Evolutionary conservation across 1,140 invertebrate genomes (phyloP), one percentile per base, ranked within the genome.

Genomic region (Aphidius gifuensis): DNA sequence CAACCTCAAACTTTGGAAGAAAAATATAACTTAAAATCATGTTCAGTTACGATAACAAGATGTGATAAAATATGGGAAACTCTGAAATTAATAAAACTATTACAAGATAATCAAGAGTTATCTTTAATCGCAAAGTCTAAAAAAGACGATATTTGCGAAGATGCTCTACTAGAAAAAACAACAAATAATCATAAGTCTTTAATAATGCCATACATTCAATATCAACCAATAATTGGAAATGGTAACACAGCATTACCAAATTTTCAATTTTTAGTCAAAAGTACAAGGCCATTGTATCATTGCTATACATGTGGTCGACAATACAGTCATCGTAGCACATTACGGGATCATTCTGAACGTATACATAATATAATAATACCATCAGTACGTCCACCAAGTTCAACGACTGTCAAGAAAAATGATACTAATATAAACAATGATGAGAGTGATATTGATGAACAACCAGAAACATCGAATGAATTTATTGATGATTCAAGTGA

Each of bases 261-360:
- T 68, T 77, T 78, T 42, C 64, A 72, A 60, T 71, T 78, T 40
- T 69, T 71, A 16, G 66, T 76, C 3, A 72, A 73, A 63, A 68
- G 58, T 40, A 69, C 65, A 60, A 69, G 60, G 8, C 70, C 67
- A 11, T 42, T 76, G 6, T 79, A 69, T 56, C 65, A 71, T 39
- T 81, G 80, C 59, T 38, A 47, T 21, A 68, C 65, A 16, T 81
- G 79, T 61, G 72, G 72, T 4, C 74, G 68, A 44, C 62, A 74
- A 44, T 81, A 75, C 56, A 48, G 57, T 3, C 60, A 71, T 49
- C 73, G 69, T 43, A 44, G 60, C 9, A 56, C 61, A 2, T 54
- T 81, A 7, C 66, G 69, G 23, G 55, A 62, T 2, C 78, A 81
- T 66, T 60, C 70, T 5, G 67, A 70, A 9, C 67, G 63, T 50